A percentile compares a stretch with the other conserved stretches of the same genome.
These are phyloP conservation scores for Trichonephila clavipes DNA, from an alignment of 1,140 invertebrate genomes.

Conservation along the genomic window DNA sequence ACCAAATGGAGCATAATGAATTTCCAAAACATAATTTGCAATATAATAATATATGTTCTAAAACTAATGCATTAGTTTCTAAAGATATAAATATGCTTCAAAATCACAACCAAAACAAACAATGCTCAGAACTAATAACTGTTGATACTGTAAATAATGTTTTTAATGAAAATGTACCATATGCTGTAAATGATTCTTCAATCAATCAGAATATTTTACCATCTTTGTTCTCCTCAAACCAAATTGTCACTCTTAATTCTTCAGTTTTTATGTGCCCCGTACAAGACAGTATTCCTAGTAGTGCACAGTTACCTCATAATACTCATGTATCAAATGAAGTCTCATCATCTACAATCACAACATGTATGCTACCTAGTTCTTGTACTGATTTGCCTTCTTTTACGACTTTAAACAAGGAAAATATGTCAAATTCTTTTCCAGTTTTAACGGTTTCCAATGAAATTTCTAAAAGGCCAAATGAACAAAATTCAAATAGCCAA, in stretches of 20 bases:
- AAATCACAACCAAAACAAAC: neutral
- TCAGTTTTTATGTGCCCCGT: constrained; percentile 25
- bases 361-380: constrained; percentile 7
- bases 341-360: neutral
- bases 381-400: constrained; percentile 28
- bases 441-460: neutral
- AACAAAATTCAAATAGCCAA: constrained; percentile 3
- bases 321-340: neutral
- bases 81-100: constrained; percentile 3
- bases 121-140: neutral
- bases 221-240: constrained; percentile 56
- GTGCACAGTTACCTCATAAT: neutral
- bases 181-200: constrained; percentile 26
- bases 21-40: constrained; percentile 24
- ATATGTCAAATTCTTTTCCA: constrained; percentile 20
- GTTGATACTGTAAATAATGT: constrained; percentile 1
- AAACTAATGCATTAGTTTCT: neutral
- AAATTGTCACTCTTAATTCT: constrained; percentile 55
- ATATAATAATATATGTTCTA: neutral
- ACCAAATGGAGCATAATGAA: neutral
- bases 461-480: constrained; percentile 3
- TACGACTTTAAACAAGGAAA: constrained; percentile 50
- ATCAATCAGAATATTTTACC: constrained; percentile 66
- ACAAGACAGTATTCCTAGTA: neutral
- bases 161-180: constrained; percentile 63